phyloP scores from a whole-genome alignment of 2,888 invertebrate genomes.

The Frankliniella intonsa region DNA sequence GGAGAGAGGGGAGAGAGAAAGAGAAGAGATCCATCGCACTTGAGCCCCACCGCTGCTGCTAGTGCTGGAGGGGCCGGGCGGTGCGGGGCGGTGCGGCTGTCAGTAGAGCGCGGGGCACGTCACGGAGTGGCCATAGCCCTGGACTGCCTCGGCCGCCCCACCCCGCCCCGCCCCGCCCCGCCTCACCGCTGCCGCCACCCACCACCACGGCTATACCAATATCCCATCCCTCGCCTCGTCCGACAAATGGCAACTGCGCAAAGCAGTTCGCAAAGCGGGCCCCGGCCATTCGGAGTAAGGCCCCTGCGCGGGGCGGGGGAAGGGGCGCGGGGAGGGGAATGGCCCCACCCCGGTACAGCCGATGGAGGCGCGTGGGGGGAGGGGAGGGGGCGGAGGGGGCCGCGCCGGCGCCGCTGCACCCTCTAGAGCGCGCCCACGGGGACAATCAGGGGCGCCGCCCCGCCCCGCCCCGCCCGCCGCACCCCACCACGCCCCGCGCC shows the following conservation, averaged over 20 bases:
- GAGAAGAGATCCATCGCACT: neutral
- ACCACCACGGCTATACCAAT: neutral
- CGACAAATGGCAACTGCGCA: conserved; percentile 17
- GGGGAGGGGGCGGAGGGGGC: no score
- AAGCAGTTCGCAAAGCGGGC: conserved; percentile 3
- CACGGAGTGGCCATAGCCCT: neutral
- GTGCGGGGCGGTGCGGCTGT: neutral
- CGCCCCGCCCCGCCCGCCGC: neutral
- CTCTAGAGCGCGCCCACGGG: neutral
- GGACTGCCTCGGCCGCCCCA: no score
- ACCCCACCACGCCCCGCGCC: neutral
- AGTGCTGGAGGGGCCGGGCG: neutral
- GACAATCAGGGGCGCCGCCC: neutral
- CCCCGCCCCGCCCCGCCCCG: no score
- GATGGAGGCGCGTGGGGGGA: no score
- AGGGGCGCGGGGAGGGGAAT: neutral
- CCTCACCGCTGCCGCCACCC: no score
- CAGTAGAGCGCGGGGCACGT: neutral
- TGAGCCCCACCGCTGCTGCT: neutral
- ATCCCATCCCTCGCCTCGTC: conserved; percentile 14
- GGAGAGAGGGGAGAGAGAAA: neutral
- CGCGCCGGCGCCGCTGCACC: no score
- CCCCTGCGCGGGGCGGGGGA: neutral
- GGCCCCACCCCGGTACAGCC: neutral
- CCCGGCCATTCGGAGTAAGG: no score